Base-by-base conservation (phyloP, 2,797 vertebrate species). In the Catostomus latipinnis region DNA sequence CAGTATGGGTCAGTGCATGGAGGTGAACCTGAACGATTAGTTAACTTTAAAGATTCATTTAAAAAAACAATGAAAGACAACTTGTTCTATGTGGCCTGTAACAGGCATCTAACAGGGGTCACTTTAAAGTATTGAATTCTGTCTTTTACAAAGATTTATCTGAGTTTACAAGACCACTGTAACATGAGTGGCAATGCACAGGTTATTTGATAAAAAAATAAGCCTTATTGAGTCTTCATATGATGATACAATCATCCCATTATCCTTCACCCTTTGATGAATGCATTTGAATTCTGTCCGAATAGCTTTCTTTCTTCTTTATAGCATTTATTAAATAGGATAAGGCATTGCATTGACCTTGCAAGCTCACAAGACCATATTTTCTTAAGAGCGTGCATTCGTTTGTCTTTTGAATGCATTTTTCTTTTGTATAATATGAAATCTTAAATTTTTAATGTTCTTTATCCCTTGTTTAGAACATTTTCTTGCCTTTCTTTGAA, bases 401-500 rank as follows among this genome's bases (percentile, higher is more conserved):
- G 8, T 1, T 16, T 45, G 12, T 50, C 11, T 46, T 43, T 78
- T 7, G 10, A 11, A 2, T 5, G 34, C 22, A 34, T 63, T 34
- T 1, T 34, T 62, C 2, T 53, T 78, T 63, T 43, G 18, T 52
- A 48, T 6, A 63, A 52, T 43, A 5, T 69, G 13, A 60, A 50
- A 49, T 71, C n/a, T 43, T 49, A 8, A 60, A 67, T 57, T 34
- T 34, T 34, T 34, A 34, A 34, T 10, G 50, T 56, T 52, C 49
- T 76, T 43, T 6, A 49, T 72, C 66, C 22, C 16, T 82, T 16
- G 14, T 65, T 84, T 82, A 69, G 12, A 71, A 62, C n/a, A 4
- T 48, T 71, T 63, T 67, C 78, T 49, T 69, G 81, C 50, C 66
- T 82, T 82, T 62, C 63, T 43, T 52, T 75, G 63, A 84, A 74